phyloP scores from a whole-genome alignment of 2,113 vertebrate species.

The Variabilichromis moorii region DNA sequence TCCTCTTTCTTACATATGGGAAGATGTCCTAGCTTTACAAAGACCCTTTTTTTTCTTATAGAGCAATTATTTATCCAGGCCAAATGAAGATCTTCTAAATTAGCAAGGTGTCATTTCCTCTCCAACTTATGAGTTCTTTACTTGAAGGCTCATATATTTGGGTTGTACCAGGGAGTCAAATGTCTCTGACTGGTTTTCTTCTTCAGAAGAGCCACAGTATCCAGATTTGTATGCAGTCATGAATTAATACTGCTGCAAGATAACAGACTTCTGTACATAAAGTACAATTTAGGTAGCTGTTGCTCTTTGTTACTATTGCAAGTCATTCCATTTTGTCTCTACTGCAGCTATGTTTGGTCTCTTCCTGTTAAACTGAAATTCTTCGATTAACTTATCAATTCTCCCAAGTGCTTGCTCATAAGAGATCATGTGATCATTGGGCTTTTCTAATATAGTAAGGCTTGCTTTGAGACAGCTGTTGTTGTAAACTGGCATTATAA shows the following conservation, averaged over 20 bases:
- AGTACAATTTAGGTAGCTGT: neutral
- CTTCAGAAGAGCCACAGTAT: neutral
- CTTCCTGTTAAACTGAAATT: neutral
- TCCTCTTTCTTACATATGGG: neutral
- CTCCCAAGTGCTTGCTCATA: neutral
- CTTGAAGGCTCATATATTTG: neutral
- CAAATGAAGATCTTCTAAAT: neutral
- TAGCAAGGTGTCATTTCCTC: neutral
- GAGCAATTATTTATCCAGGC: neutral
- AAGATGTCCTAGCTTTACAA: neutral
- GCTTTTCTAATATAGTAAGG: neutral
- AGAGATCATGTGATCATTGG: neutral
- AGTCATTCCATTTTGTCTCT: neutral
- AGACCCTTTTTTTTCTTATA: neutral
- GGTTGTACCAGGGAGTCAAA: neutral
- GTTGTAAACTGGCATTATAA: neutral
- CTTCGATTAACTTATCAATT: neutral
- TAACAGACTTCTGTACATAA: neutral
- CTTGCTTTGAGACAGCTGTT: neutral
- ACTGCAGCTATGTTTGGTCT: neutral
- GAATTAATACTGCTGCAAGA: neutral
- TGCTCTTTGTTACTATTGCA: neutral
- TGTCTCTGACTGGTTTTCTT: neutral
- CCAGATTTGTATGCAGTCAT: neutral
- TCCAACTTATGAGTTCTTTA: neutral